phyloP scores from a whole-genome alignment of 2,113 vertebrate species.

The Rhinopomastus cyanomelas region DNA sequence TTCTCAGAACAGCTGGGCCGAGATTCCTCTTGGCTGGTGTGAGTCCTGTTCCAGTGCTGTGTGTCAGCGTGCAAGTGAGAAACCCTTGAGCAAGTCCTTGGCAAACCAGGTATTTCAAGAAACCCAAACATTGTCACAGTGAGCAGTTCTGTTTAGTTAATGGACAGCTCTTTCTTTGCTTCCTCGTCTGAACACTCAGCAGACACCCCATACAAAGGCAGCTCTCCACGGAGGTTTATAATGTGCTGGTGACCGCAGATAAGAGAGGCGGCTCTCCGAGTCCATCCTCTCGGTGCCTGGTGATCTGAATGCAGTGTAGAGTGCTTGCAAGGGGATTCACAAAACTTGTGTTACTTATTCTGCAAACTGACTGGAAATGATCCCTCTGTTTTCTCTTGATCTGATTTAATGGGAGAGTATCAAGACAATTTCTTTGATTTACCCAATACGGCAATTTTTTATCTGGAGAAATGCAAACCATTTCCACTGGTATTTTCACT shows the following conservation, averaged over 20 bases:
- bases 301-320: neutral
- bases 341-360: neutral
- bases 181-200: neutral
- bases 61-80: neutral
- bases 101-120: conserved; percentile 7
- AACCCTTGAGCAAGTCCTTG: neutral
- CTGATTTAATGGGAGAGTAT: neutral
- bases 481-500: neutral
- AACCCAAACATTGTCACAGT: neutral
- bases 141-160: neutral
- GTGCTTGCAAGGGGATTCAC: neutral
- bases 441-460: neutral
- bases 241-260: neutral
- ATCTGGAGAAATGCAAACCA: neutral
- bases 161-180: neutral
- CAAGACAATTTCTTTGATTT: neutral
- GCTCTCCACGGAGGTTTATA: neutral
- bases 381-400: neutral
- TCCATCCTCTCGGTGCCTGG: neutral
- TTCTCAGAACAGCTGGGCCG: neutral
- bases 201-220: neutral
- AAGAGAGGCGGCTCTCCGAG: neutral
- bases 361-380: neutral
- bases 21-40: neutral
- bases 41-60: neutral